phyloP scores from a whole-genome alignment of 2,113 vertebrate genomes.

The Xiphophorus hellerii region DNA sequence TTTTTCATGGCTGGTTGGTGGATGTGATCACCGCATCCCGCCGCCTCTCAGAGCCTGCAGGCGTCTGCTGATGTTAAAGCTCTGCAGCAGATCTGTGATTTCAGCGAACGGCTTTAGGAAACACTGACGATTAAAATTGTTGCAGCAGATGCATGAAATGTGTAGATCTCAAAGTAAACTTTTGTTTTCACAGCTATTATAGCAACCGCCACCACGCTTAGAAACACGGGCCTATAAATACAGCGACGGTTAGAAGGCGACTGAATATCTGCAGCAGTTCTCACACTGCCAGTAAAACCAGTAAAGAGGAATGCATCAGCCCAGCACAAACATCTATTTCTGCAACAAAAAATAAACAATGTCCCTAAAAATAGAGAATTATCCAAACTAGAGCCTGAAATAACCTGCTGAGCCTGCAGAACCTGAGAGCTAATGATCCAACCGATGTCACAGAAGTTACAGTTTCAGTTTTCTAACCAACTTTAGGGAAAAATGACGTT shows the following conservation, averaged over 20 bases:
- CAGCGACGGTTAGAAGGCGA: neutral
- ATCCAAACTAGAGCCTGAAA: slow-evolving; percentile 22
- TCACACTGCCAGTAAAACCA: slow-evolving; percentile 1
- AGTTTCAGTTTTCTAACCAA: neutral
- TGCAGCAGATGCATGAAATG: neutral
- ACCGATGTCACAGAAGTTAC: too few species aligned
- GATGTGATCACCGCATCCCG: neutral
- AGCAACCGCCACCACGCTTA: neutral
- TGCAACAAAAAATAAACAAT: slow-evolving; percentile 30
- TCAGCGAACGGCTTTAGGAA: neutral
- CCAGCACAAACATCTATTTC: slow-evolving; percentile 4
- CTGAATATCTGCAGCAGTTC: neutral
- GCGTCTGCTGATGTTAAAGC: slow-evolving; percentile 15
- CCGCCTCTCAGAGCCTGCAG: neutral
- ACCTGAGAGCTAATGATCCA: neutral
- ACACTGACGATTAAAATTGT: neutral
- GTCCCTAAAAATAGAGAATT: slow-evolving; percentile 33
- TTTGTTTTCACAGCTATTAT: neutral
- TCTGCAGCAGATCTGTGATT: neutral
- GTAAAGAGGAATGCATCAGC: slow-evolving; percentile 17
- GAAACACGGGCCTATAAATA: neutral
- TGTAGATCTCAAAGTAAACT: neutral
- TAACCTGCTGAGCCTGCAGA: neutral
- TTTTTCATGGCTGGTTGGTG: too few species aligned
- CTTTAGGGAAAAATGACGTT: neutral